Percentiles rank a stretch among this genome's conserved stretches.
Conservation (phyloP, 2,113 vertebrate genomes). For the Danionella cerebrum region DNA sequence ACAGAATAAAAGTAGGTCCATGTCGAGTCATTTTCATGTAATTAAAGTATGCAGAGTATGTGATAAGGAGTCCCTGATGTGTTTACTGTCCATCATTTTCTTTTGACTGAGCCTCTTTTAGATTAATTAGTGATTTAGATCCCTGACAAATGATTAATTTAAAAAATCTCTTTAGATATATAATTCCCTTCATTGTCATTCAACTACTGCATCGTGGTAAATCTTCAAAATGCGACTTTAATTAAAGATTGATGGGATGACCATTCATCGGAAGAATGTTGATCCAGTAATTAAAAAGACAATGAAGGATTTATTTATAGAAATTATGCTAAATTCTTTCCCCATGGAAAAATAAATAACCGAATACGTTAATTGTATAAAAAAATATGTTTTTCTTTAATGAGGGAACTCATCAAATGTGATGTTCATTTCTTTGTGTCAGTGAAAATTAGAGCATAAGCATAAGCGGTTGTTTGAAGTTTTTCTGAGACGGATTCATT, state of each 20-base stretch:
- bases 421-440: slow-evolving; percentile 27
- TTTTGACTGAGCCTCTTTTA: slow-evolving; percentile 57
- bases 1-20: too few relatives aligned
- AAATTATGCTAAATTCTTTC: slow-evolving; percentile 64
- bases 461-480: slow-evolving; percentile 41
- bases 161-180: slow-evolving; percentile 76
- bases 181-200: slow-evolving; percentile 76
- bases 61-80: slow-evolving; percentile 40
- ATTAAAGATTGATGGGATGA: slow-evolving; percentile 72
- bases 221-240: slow-evolving; percentile 71
- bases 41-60: slow-evolving; percentile 43
- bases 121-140: slow-evolving; percentile 68
- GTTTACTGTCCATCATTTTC: slow-evolving; percentile 53
- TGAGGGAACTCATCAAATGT: slow-evolving; percentile 42
- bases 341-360: too few relatives aligned
- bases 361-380: too few relatives aligned
- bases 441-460: slow-evolving; percentile 40
- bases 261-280: slow-evolving; percentile 63
- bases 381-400: slow-evolving; percentile 49
- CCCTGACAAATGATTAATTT: slow-evolving; percentile 72
- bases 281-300: slow-evolving; percentile 74
- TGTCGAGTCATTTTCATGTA: too few relatives aligned
- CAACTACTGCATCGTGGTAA: slow-evolving; percentile 62
- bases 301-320: slow-evolving; percentile 72
- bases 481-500: slow-evolving; percentile 70